Conservation (phyloP, 2,888 invertebrate genomes). For the Balanococcus diminutus region DNA sequence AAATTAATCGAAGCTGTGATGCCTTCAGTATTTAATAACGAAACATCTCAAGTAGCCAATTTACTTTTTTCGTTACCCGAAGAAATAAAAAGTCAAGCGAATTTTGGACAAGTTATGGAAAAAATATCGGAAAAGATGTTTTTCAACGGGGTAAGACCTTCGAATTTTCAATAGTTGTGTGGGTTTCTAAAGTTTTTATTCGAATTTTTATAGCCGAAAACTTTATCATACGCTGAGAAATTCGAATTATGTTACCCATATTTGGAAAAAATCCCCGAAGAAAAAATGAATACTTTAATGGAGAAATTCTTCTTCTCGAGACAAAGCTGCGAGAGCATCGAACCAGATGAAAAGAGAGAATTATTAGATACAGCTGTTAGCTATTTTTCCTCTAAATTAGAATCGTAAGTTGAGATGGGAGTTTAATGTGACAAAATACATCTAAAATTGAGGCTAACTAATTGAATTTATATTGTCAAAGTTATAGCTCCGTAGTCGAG, state of each 20-base stretch:
- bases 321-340: constrained; percentile 37
- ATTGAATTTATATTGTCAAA: too few relatives aligned
- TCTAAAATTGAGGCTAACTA: background rate
- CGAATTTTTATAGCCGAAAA: constrained; percentile 8
- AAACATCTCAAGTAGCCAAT: constrained; percentile 3
- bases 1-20: constrained; percentile 41
- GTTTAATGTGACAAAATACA: too few relatives aligned
- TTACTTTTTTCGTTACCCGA: constrained; percentile 42
- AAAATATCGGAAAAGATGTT: constrained; percentile 40
- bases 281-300: background rate
- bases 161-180: background rate
- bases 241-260: background rate
- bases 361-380: constrained; percentile 33
- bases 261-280: constrained; percentile 13
- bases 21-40: constrained; percentile 33
- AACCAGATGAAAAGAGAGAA: background rate
- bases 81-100: background rate
- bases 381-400: background rate
- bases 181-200: background rate
- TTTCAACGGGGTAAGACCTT: constrained; percentile 44
- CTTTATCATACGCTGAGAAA: background rate
- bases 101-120: constrained; percentile 24
- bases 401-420: background rate
- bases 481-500: background rate
- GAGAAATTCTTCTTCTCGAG: constrained; percentile 39